phyloP scores from a whole-genome alignment of 2,113 vertebrate genomes.

The Mandrillus leucophaeus region DNA sequence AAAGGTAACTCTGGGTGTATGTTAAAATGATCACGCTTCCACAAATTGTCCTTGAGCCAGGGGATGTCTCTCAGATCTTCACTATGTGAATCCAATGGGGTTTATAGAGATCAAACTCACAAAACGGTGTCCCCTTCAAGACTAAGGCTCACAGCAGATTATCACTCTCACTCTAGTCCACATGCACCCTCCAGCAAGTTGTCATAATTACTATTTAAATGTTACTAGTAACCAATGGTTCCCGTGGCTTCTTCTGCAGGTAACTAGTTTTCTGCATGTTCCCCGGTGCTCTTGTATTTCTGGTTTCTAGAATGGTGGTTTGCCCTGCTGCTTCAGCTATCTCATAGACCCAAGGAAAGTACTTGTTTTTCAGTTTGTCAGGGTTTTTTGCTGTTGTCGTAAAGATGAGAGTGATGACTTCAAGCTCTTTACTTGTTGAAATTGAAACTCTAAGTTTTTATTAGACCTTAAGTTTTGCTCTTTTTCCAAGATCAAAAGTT shows the following conservation, averaged over 20 bases:
- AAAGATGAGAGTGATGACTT: not conserved
- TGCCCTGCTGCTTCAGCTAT: not conserved
- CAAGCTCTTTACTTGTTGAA: not conserved
- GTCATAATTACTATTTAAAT: not conserved
- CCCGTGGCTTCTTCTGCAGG: not conserved
- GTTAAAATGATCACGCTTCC: not conserved
- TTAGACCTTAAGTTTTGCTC: not conserved
- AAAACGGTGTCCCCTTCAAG: not conserved
- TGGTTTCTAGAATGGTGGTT: not conserved
- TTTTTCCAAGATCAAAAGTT: not conserved
- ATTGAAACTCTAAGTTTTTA: conserved; percentile 7
- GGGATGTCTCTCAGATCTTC: not conserved
- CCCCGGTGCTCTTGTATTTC: not conserved
- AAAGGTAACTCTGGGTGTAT: not conserved
- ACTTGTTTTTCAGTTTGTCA: not conserved
- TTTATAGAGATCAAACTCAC: not conserved
- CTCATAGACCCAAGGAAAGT: not conserved
- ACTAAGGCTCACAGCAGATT: not conserved
- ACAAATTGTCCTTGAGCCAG: not conserved
- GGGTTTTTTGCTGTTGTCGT: not conserved
- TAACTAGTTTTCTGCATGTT: not conserved
- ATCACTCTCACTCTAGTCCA: not conserved
- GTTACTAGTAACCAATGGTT: not conserved
- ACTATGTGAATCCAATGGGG: not conserved
- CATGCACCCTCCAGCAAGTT: not conserved